Evolutionary conservation across 1,140 invertebrate species (phyloP).

Genomic region (Papilio dardanus): DNA sequence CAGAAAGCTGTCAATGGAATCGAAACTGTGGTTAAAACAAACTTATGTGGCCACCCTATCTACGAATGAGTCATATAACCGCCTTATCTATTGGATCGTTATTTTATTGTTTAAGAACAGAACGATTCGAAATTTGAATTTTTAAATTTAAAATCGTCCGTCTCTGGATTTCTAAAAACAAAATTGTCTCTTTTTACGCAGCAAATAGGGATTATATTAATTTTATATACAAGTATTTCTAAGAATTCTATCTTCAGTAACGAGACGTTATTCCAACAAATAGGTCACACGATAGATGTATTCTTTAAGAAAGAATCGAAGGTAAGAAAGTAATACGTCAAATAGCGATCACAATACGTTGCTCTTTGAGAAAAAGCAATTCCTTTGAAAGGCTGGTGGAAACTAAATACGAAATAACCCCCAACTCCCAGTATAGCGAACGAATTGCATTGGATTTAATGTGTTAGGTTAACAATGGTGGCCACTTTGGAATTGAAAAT

Average conservation of each 20-base stretch:
- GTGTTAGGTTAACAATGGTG: constrained; percentile 22
- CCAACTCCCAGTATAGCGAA: not conserved
- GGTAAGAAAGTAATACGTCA: constrained; percentile 23
- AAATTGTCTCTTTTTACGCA: not conserved
- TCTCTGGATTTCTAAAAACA: no score
- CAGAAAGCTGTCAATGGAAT: not conserved
- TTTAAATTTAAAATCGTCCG: not conserved
- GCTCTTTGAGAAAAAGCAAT: constrained; percentile 30
- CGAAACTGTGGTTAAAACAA: not conserved
- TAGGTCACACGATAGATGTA: not conserved
- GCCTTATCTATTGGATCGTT: not conserved
- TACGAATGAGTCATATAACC: no score
- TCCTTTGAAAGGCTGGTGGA: constrained; percentile 27
- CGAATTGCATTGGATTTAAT: constrained; percentile 40
- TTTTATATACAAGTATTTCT: not conserved
- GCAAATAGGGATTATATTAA: not conserved
- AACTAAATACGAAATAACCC: constrained; percentile 32
- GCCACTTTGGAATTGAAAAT: constrained; percentile 18
- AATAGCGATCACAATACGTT: constrained; percentile 16
- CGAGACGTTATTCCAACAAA: not conserved
- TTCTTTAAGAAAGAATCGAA: constrained; percentile 14
- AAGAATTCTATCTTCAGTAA: not conserved
- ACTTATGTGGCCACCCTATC: not conserved
- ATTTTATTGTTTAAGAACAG: not conserved
- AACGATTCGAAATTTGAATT: not conserved